Conservation (phyloP, 2,113 vertebrate species). For the Paralichthys olivaceus region DNA sequence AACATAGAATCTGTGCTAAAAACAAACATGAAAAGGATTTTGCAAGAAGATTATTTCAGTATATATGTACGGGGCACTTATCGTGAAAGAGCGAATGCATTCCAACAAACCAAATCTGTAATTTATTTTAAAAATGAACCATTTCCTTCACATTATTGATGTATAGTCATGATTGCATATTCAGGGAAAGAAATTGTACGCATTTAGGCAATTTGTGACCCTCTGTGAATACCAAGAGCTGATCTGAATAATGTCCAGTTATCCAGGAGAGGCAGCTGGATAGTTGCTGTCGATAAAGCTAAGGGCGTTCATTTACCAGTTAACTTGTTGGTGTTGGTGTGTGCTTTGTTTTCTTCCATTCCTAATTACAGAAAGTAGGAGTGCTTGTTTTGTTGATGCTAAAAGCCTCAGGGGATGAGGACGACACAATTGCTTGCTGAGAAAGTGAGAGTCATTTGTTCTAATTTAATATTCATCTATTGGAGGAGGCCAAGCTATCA, state of each 20-base stretch:
- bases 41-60: slow-evolving; percentile 48
- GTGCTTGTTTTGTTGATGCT: slow-evolving; percentile 55
- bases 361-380: slow-evolving; percentile 57
- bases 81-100: slow-evolving; percentile 30
- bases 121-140: slow-evolving; percentile 38
- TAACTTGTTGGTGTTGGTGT: slow-evolving; percentile 28
- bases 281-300: slow-evolving; percentile 50
- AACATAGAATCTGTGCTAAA: slow-evolving; percentile 58
- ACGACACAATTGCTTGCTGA: slow-evolving; percentile 56
- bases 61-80: slow-evolving; percentile 36
- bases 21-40: slow-evolving; percentile 63
- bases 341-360: slow-evolving; percentile 36
- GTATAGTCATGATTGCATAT: slow-evolving; percentile 38
- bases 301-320: slow-evolving; percentile 39
- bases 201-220: slow-evolving; percentile 13
- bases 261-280: slow-evolving; percentile 53
- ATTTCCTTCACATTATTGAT: slow-evolving; percentile 23
- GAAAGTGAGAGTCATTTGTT: slow-evolving; percentile 76
- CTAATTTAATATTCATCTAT: slow-evolving; percentile 80
- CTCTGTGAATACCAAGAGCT: slow-evolving; percentile 9
- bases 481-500: slow-evolving; percentile 67
- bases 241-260: slow-evolving; percentile 50
- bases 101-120: slow-evolving; percentile 23
- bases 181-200: slow-evolving; percentile 11
- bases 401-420: slow-evolving; percentile 47